Percentiles rank a stretch among this genome's conserved stretches.
Evolutionary conservation across 2,888 invertebrate genomes (phyloP).

Genomic region (Parasteatoda lunata): DNA sequence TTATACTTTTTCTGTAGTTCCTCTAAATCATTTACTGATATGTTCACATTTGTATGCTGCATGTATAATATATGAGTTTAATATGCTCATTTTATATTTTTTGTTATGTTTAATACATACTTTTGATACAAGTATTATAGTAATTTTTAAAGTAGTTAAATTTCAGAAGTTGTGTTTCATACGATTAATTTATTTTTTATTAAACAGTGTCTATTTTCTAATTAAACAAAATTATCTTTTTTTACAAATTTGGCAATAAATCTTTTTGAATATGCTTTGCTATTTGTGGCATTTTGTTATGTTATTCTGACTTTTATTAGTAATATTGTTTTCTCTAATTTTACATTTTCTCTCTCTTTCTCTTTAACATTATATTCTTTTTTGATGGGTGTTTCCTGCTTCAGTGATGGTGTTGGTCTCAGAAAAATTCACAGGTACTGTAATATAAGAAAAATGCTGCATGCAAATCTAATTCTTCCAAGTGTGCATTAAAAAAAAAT

Average conservation of each 20-base stretch:
- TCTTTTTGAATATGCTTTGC: background rate
- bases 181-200: too few relatives aligned
- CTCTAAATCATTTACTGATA: too few relatives aligned
- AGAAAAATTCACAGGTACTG: conserved; percentile 66
- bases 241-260: background rate
- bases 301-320: background rate
- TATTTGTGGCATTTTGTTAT: background rate
- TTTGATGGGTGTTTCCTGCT: conserved; percentile 38
- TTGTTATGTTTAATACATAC: too few relatives aligned
- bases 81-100: too few relatives aligned
- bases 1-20: too few relatives aligned
- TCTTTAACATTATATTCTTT: conserved; percentile 42
- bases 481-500: too few relatives aligned
- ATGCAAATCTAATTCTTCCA: background rate
- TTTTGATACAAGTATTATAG: too few relatives aligned
- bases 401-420: conserved; percentile 66
- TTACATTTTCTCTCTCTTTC: background rate
- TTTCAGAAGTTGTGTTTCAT: too few relatives aligned
- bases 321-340: background rate
- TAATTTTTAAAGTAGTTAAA: too few relatives aligned
- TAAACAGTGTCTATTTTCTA: background rate
- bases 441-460: conserved; percentile 23
- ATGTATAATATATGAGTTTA: too few relatives aligned
- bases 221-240: background rate
- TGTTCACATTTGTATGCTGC: too few relatives aligned